These are phyloP conservation scores for Uropetala carovei DNA, from an alignment of 2,888 invertebrate species.

Conservation along the genomic window DNA sequence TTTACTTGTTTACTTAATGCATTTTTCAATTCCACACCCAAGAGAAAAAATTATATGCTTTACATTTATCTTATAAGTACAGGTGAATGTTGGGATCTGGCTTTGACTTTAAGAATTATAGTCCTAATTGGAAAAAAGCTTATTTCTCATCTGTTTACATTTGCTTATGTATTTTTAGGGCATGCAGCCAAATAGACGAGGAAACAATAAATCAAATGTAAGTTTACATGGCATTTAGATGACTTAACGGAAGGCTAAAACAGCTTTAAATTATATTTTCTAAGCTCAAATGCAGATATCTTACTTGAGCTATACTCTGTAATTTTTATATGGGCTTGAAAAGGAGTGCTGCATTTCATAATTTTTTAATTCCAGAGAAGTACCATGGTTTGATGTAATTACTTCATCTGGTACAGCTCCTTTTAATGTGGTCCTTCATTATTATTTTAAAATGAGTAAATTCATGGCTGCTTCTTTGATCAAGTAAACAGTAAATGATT, in stretches of 20 bases:
- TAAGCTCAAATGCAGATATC: neutral
- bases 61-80: neutral
- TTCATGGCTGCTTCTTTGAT: neutral
- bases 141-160: conserved; percentile 63
- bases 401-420: too few species aligned
- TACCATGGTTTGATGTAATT: neutral
- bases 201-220: conserved; percentile 64
- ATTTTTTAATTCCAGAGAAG: neutral
- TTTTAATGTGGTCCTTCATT: too few species aligned
- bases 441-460: neutral
- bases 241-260: conserved; percentile 33
- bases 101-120: conserved; percentile 36
- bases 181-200: conserved; percentile 64
- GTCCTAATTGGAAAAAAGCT: conserved; percentile 38
- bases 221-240: conserved; percentile 58
- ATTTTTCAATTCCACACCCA: neutral
- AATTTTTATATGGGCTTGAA: neutral
- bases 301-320: neutral
- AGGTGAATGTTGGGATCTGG: conserved; percentile 43
- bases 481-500: neutral
- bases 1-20: neutral
- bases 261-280: conserved; percentile 24
- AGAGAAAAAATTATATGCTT: neutral
- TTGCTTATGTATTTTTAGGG: conserved; percentile 62
- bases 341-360: neutral